phyloP scores from a whole-genome alignment of 2,888 invertebrate genomes.

The Melanostoma scalare region DNA sequence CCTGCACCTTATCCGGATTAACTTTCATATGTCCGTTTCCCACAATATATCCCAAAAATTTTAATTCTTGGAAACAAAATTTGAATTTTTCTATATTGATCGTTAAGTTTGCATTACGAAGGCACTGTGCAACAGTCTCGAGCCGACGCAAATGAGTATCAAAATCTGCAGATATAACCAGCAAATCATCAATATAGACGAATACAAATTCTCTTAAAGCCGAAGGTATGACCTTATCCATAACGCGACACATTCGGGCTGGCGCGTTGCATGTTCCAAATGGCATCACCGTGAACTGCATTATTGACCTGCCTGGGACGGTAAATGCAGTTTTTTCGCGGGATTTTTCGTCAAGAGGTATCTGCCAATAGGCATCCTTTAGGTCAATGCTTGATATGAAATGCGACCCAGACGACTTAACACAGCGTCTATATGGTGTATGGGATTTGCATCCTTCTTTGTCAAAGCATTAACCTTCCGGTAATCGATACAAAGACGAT shows the following conservation, averaged over 20 bases:
- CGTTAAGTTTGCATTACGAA: constrained; percentile 46
- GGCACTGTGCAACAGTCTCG: constrained; percentile 25
- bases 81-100: constrained; percentile 47
- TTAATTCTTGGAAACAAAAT: constrained; percentile 39
- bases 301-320: constrained; percentile 65
- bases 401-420: no score
- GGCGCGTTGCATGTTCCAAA: constrained; percentile 59
- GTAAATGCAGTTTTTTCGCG: constrained; percentile 73
- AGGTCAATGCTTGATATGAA: no score
- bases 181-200: constrained; percentile 57
- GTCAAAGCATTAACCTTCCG: constrained; percentile 75
- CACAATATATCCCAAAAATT: constrained; percentile 44
- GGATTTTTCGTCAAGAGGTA: constrained; percentile 2
- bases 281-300: constrained; percentile 58
- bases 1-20: constrained; percentile 38
- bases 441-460: no score
- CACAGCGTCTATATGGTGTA: no score
- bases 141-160: constrained; percentile 44
- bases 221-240: constrained; percentile 53
- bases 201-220: constrained; percentile 45
- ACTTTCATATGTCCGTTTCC: constrained; percentile 32
- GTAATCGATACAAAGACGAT: constrained; percentile 75
- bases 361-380: no score
- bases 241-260: constrained; percentile 47
- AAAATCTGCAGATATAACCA: constrained; percentile 45